Evolutionary conservation across 1,140 invertebrate genomes (phyloP).

Genomic region (Mamestra configurata): DNA sequence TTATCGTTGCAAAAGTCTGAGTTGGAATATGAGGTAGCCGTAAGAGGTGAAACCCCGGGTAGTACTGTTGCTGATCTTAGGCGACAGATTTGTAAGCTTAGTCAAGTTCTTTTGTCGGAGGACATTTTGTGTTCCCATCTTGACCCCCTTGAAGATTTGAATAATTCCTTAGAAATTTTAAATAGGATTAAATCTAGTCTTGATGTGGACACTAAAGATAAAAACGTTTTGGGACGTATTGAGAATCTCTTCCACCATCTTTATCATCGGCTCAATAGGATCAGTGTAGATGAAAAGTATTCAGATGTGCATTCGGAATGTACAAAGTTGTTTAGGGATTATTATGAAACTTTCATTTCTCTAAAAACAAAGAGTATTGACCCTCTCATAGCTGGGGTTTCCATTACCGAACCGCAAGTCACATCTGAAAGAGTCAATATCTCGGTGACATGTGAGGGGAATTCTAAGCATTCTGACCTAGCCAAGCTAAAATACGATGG

Average conservation of each 20-base stretch:
- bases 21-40: constrained; percentile 60
- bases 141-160: constrained; percentile 52
- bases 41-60: constrained; percentile 57
- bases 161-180: not conserved
- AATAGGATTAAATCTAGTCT: constrained; percentile 9
- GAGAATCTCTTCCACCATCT: constrained; percentile 60
- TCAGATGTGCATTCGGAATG: not conserved
- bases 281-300: not conserved
- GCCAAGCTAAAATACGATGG: constrained; percentile 59
- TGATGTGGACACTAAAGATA: constrained; percentile 47
- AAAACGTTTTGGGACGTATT: constrained; percentile 49
- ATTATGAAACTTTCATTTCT: not conserved
- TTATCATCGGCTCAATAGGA: constrained; percentile 58
- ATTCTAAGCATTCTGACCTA: constrained; percentile 9
- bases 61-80: constrained; percentile 57
- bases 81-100: constrained; percentile 60
- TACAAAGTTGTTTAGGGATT: not conserved
- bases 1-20: too few relatives aligned
- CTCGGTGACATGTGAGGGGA: constrained; percentile 55
- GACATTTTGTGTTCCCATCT: constrained; percentile 59
- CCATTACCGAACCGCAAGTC: not conserved
- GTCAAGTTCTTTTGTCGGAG: constrained; percentile 50
- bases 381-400: not conserved
- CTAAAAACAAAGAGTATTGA: not conserved
- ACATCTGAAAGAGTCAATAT: constrained; percentile 26